Conservation (phyloP, 30 jellyfish, hydroid and myxozoan species). For the Chironex yamaguchii region DNA sequence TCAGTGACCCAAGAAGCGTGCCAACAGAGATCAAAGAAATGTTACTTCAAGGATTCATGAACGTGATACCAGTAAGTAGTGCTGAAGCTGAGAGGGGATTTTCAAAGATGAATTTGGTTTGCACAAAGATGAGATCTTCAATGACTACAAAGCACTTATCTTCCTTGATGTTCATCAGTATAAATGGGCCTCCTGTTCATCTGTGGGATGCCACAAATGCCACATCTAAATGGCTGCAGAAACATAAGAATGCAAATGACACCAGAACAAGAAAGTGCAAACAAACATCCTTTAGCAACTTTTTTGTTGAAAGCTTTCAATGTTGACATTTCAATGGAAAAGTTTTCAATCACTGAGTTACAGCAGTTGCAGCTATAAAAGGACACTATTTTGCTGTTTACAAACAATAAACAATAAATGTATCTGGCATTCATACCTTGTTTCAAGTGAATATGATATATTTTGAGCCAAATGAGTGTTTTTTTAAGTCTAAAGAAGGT, state of each 20-base stretch:
- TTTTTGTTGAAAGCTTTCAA: conserved; percentile 48
- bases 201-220: conserved; percentile 59
- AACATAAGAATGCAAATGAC: conserved; percentile 53
- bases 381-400: too few relatives aligned
- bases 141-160: conserved; percentile 20
- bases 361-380: too few relatives aligned
- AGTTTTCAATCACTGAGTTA: too few relatives aligned
- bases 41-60: conserved; percentile 27
- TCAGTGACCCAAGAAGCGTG: conserved; percentile 57
- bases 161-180: conserved; percentile 52
- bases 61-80: conserved; percentile 31
- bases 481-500: too few relatives aligned
- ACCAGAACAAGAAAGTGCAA: conserved; percentile 63
- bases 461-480: too few relatives aligned
- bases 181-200: conserved; percentile 61
- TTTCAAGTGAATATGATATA: too few relatives aligned
- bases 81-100: conserved; percentile 57
- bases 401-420: too few relatives aligned
- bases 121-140: conserved; percentile 12
- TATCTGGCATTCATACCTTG: too few relatives aligned
- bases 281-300: conserved; percentile 29
- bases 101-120: conserved; percentile 29
- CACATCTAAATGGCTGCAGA: conserved; percentile 63
- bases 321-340: too few relatives aligned
- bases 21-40: conserved; percentile 12